Evolutionary conservation across 2,113 vertebrate species (phyloP).

Genomic region (Cottus gobio): DNA sequence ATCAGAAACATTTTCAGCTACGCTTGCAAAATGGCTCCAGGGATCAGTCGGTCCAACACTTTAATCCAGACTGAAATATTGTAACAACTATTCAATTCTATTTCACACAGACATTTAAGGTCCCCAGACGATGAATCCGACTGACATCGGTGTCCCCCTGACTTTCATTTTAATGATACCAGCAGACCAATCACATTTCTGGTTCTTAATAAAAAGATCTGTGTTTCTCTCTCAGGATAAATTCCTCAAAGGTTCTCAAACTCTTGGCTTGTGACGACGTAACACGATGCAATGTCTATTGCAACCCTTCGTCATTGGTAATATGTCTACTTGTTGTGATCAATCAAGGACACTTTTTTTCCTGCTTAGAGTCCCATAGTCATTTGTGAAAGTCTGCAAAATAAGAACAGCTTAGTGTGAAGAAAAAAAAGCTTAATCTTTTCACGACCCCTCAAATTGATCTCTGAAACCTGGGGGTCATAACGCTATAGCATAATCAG

Average conservation of each 20-base stretch:
- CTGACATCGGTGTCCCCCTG: background rate
- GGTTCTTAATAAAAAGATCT: background rate
- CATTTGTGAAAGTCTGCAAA: background rate
- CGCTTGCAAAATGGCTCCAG: background rate
- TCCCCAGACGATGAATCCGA: background rate
- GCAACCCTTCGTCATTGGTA: background rate
- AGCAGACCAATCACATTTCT: background rate
- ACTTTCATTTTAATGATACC: background rate
- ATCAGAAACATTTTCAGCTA: constrained; percentile 8
- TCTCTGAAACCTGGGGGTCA: background rate
- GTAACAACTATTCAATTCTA: background rate
- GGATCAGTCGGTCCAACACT: background rate
- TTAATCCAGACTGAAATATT: background rate
- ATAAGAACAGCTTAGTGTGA: background rate
- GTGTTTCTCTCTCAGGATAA: background rate
- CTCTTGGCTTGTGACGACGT: background rate
- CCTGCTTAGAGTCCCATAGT: background rate
- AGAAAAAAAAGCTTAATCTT: background rate
- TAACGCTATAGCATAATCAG: background rate
- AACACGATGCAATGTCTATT: background rate
- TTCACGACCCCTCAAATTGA: background rate
- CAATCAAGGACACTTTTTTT: background rate
- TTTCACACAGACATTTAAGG: background rate
- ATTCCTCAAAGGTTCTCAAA: background rate
- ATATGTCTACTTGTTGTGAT: background rate